Conservation (phyloP, 2,113 vertebrate species). For the Brachyistius frenatus region DNA sequence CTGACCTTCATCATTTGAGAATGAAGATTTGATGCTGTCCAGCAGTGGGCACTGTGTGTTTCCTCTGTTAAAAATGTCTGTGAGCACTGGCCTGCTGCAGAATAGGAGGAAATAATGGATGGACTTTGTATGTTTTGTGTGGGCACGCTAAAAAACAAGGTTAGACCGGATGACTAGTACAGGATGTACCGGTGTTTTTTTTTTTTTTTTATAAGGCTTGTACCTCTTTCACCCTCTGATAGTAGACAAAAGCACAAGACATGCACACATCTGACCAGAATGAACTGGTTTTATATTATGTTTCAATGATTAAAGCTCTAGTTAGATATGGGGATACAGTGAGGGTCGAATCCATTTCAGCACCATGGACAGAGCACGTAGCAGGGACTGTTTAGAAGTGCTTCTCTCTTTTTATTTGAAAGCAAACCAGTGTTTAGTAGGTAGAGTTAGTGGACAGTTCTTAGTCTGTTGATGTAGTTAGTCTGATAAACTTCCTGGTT, state of each 20-base stretch:
- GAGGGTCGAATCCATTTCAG: constrained; percentile 52
- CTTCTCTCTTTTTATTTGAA: constrained; percentile 5
- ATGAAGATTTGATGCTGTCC: constrained; percentile 63
- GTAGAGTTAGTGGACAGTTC: not conserved
- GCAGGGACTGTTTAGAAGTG: not conserved
- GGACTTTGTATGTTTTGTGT: constrained; percentile 38
- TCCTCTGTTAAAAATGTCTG: constrained; percentile 42
- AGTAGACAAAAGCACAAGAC: not conserved
- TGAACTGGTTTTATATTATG: constrained; percentile 25
- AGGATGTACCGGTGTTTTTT: constrained; percentile 27
- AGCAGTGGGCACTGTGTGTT: constrained; percentile 81
- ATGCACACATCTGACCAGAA: not conserved
- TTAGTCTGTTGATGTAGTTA: not conserved
- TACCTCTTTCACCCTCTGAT: constrained; percentile 1
- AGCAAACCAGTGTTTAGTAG: not conserved
- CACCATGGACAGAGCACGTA: constrained; percentile 74
- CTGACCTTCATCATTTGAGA: constrained; percentile 79
- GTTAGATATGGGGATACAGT: constrained; percentile 5
- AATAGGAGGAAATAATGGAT: constrained; percentile 46
- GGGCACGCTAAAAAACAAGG: constrained; percentile 8
- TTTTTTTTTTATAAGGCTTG: not conserved
- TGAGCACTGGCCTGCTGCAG: constrained; percentile 59
- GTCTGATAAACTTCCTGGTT: not conserved
- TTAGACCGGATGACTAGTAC: constrained; percentile 23
- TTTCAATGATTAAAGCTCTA: constrained; percentile 44